Evolutionary conservation across 2,797 vertebrate genomes (phyloP), one percentile per base, ranked within the genome.

Genomic region (Lacerta viridis): DNA sequence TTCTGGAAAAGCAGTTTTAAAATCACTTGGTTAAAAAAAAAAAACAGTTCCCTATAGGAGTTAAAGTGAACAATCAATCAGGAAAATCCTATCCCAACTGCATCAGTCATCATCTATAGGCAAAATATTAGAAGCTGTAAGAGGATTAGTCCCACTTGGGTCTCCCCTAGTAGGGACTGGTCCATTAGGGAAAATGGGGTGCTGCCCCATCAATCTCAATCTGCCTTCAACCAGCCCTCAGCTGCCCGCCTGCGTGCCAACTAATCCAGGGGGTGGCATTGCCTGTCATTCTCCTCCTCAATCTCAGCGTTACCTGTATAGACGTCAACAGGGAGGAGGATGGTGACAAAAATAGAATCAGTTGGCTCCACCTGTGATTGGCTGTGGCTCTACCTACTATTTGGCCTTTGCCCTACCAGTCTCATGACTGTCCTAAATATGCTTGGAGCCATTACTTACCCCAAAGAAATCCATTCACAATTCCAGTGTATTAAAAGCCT

Each of bases 1-100:
- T 82, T 90, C 81, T 94, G 83, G 76, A 85, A 87, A 93, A 95
- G 85, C 64, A 71, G 87, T 88, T 93, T 75, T 76, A 79, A 93
- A 90, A 66, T 64, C 46, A 11, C 90, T 91, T 86, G 85, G 3
- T 46, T 20, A 15, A 90, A 1, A 66, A 87, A 80, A 4, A 90
- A 55, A 13, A 13, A 2, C 50, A 55, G 50, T 13, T 2, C 11
- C 46, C 80, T 66, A 0, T 84, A 80, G 76, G 87, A 89, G 59
- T 71, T 33, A 83, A 74, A 89, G 59, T 71, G 33, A 83, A 74
- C 18, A 41, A 89, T 41, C 87, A 88, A 74, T 39, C 46, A 91
- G 69, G n/a, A 88, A 93, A 91, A 41, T 84, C 61, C 84, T 90
- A 88, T 83, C 17, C n/a, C 84, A 76, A 0, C 88, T 88, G 90